phyloP scores from a whole-genome alignment of 2,888 invertebrate genomes.

The Epiblema foenella region DNA sequence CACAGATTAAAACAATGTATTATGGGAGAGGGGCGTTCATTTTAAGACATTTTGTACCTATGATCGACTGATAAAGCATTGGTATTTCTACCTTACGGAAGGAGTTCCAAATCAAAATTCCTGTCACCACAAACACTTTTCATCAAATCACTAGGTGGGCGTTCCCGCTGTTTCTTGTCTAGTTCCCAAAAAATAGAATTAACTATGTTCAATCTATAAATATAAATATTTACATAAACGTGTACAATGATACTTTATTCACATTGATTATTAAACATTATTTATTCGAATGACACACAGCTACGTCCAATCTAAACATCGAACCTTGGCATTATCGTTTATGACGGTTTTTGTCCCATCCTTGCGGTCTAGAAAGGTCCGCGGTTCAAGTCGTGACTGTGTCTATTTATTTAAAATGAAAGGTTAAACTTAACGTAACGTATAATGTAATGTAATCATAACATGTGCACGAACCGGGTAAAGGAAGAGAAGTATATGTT shows the following conservation, averaged over 20 bases:
- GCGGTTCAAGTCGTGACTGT: conserved; percentile 20
- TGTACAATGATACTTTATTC: neutral
- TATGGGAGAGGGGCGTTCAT: too few species aligned
- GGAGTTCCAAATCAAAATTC: too few species aligned
- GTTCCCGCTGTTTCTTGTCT: too few species aligned
- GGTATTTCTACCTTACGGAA: too few species aligned
- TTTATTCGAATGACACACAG: conserved; percentile 1
- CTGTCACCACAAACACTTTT: too few species aligned
- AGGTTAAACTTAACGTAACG: conserved; percentile 24
- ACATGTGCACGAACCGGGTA: conserved; percentile 10
- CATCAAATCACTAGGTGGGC: too few species aligned
- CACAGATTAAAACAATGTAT: too few species aligned
- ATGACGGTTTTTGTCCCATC: conserved; percentile 18
- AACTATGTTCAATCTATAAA: too few species aligned
- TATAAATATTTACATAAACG: neutral
- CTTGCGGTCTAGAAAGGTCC: conserved; percentile 15
- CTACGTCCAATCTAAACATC: conserved; percentile 9
- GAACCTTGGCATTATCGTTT: conserved; percentile 27
- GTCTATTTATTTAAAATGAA: conserved; percentile 20
- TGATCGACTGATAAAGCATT: too few species aligned
- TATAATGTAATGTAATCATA: conserved; percentile 15
- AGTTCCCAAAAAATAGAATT: too few species aligned
- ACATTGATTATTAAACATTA: neutral
- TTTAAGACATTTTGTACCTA: too few species aligned
- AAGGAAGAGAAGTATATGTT: neutral